These are phyloP conservation scores for Serripes groenlandicus DNA, from an alignment of 2,888 invertebrate genomes.

Conservation along the genomic window DNA sequence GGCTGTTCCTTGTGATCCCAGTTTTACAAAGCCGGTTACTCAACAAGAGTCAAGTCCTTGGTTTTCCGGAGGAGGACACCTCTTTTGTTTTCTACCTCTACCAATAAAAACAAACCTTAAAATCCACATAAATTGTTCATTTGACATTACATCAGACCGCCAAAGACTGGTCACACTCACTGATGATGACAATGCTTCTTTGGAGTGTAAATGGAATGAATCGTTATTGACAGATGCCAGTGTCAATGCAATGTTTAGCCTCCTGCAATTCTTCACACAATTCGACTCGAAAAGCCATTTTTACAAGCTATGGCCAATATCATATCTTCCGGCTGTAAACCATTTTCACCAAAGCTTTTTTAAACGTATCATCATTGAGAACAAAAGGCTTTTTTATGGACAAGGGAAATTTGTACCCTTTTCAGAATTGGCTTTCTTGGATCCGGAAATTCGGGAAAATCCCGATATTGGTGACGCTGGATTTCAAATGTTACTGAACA, in stretches of 20 bases:
- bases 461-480: neutral
- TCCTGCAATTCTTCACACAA: conserved; percentile 21
- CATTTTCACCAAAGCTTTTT: conserved; percentile 21
- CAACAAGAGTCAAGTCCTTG: neutral
- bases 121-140: conserved; percentile 82
- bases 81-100: conserved; percentile 83
- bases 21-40: neutral
- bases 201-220: conserved; percentile 58
- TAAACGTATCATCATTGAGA: neutral
- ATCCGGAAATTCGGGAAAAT: conserved; percentile 24
- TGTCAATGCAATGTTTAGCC: conserved; percentile 50
- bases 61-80: conserved; percentile 66
- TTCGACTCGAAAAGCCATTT: neutral
- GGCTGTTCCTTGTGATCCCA: conserved; percentile 37
- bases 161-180: conserved; percentile 72
- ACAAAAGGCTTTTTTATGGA: conserved; percentile 4
- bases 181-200: conserved; percentile 77
- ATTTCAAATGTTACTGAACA: neutral
- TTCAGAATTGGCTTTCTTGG: conserved; percentile 27
- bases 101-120: conserved; percentile 76
- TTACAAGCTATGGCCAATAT: conserved; percentile 23
- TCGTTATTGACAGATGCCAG: conserved; percentile 54
- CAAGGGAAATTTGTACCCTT: conserved; percentile 15
- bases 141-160: conserved; percentile 82
- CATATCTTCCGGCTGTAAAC: neutral